Conservation (phyloP, 2,888 invertebrate genomes). For the Folsomia manolachei region DNA sequence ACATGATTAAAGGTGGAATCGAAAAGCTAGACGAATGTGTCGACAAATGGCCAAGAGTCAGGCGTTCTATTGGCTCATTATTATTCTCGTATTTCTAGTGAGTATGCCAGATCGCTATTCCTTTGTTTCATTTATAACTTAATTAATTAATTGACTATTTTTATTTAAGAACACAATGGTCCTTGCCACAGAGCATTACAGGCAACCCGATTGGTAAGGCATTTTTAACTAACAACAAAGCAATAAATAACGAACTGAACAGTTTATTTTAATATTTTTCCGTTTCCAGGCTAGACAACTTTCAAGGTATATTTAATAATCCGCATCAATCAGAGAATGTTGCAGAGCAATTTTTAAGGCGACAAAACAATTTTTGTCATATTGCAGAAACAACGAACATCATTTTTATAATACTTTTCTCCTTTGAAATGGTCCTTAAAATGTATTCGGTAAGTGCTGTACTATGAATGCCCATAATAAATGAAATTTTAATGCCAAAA, state of each 20-base stretch:
- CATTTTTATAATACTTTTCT: conserved; percentile 63
- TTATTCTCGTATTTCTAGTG: conserved; percentile 55
- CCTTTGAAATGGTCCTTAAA: conserved; percentile 64
- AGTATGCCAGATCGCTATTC: too few species aligned
- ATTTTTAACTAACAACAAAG: too few species aligned
- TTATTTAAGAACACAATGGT: too few species aligned
- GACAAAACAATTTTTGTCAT: background rate
- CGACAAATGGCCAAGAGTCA: conserved; percentile 59
- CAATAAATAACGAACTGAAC: too few species aligned
- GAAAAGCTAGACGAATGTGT: conserved; percentile 58
- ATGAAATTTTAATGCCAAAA: too few species aligned
- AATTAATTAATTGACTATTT: too few species aligned
- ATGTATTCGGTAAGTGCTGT: too few species aligned
- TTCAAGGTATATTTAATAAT: conserved; percentile 61
- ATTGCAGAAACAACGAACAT: conserved; percentile 61
- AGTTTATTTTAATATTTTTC: too few species aligned
- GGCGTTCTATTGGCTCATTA: conserved; percentile 62
- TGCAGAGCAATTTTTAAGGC: background rate
- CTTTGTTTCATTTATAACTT: too few species aligned
- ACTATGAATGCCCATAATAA: too few species aligned
- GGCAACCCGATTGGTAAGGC: conserved; percentile 61
- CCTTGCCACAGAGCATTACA: conserved; percentile 62
- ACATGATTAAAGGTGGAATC: conserved; percentile 51
- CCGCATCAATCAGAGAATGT: background rate
- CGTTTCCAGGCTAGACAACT: too few species aligned